A percentile compares a stretch with the other conserved stretches of the same genome.
phyloP scores from a whole-genome alignment of 2,888 invertebrate species.

The Papilio gigon region DNA sequence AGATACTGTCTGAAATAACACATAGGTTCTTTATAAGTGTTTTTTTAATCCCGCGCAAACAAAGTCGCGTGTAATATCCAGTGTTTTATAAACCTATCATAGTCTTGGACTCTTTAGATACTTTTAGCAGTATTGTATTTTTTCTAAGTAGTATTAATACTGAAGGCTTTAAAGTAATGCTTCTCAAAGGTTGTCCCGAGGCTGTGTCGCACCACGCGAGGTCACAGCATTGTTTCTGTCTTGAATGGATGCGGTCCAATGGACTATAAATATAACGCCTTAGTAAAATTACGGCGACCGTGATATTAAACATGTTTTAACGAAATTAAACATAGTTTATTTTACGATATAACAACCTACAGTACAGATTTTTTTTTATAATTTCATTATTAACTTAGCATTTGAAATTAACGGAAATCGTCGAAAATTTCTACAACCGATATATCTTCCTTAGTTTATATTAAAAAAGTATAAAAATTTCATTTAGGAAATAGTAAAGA shows the following conservation, averaged over 20 bases:
- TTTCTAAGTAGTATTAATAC: constrained; percentile 23
- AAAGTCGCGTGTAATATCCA: too few relatives aligned
- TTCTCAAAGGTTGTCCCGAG: constrained; percentile 26
- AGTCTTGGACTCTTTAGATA: background rate
- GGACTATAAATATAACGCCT: background rate
- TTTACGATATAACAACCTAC: too few relatives aligned
- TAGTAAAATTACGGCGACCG: background rate
- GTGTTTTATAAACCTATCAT: too few relatives aligned
- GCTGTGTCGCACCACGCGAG: constrained; percentile 15
- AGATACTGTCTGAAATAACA: too few relatives aligned
- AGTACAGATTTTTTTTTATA: too few relatives aligned
- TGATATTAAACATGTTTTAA: background rate
- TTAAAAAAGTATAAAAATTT: background rate
- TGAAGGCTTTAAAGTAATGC: constrained; percentile 22
- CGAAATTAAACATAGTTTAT: background rate
- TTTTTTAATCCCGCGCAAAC: too few relatives aligned
- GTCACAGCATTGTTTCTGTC: constrained; percentile 14
- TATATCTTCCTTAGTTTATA: background rate
- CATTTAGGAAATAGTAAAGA: background rate
- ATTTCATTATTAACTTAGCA: too few relatives aligned
- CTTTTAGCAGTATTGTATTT: constrained; percentile 1
- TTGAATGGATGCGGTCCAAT: background rate
- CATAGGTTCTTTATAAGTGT: too few relatives aligned
- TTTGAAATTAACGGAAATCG: too few relatives aligned
- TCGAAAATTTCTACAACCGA: background rate